phyloP scores from a whole-genome alignment of 2,113 vertebrate species.

The Apeltes quadracus region DNA sequence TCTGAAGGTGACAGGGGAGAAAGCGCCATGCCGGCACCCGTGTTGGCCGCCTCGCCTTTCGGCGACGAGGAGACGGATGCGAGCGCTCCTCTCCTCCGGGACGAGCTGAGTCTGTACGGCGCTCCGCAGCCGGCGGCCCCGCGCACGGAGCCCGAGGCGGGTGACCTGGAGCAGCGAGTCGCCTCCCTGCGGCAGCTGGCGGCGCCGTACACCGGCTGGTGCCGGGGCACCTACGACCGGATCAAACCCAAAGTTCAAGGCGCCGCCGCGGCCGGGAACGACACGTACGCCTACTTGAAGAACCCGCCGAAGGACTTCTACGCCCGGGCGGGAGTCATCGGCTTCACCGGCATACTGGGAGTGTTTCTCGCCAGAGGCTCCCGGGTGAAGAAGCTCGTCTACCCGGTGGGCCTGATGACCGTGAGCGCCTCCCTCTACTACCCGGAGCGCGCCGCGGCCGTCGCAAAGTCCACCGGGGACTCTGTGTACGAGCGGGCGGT shows the following conservation, averaged over 20 bases:
- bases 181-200: slow-evolving; percentile 54
- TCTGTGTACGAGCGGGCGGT: slow-evolving; percentile 70
- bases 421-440: slow-evolving; percentile 88
- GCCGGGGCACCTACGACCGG: slow-evolving; percentile 77
- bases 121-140: slow-evolving; percentile 4
- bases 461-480: slow-evolving; percentile 79
- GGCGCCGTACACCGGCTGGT: slow-evolving; percentile 59
- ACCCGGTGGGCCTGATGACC: slow-evolving; percentile 85
- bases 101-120: slow-evolving; percentile 65
- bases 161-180: slow-evolving; percentile 64
- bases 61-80: slow-evolving; percentile 9
- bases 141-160: slow-evolving; percentile 39
- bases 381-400: slow-evolving; percentile 87
- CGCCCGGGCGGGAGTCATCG: slow-evolving; percentile 91
- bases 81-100: slow-evolving; percentile 12
- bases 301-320: slow-evolving; percentile 92
- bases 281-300: slow-evolving; percentile 83
- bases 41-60: slow-evolving; percentile 40
- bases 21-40: slow-evolving; percentile 48
- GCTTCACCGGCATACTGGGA: slow-evolving; percentile 89
- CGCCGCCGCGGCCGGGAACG: slow-evolving; percentile 81
- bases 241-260: slow-evolving; percentile 85
- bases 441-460: slow-evolving; percentile 83
- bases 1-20: slow-evolving; percentile 72
- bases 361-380: slow-evolving; percentile 90